Evolutionary conservation across 2,797 vertebrate genomes (phyloP).

Genomic region (Carduelis carduelis): DNA sequence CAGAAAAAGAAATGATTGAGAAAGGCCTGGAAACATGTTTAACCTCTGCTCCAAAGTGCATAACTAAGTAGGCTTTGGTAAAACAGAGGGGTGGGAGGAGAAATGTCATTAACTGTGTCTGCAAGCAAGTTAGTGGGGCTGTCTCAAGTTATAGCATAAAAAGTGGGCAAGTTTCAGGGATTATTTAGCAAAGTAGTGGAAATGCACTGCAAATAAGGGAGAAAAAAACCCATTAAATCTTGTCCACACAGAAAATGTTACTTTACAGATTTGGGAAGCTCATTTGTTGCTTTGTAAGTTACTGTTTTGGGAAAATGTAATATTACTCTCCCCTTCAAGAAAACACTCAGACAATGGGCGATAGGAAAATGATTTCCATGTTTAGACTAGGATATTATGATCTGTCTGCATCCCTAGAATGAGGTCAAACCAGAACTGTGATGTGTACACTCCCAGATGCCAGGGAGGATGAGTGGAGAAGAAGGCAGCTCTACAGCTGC

Average conservation of each 20-base stretch:
- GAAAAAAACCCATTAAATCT: background rate
- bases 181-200: background rate
- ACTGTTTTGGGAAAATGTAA: background rate
- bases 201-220: background rate
- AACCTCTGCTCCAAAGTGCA: background rate
- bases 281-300: background rate
- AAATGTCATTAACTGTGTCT: background rate
- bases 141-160: background rate
- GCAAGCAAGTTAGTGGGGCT: background rate
- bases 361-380: background rate
- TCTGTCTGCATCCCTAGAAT: background rate
- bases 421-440: background rate
- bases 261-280: background rate
- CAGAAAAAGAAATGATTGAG: slow-evolving; percentile 7
- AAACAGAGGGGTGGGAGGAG: background rate
- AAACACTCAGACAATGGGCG: background rate
- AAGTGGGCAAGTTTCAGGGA: background rate
- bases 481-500: background rate
- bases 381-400: background rate
- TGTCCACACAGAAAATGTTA: background rate
- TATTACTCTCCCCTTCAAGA: background rate
- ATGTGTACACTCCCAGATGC: background rate
- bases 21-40: background rate
- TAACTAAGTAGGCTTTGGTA: background rate
- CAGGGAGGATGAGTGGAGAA: background rate